Base-by-base conservation (phyloP, 1,140 invertebrate genomes). In the Venustaconcha ellipsiformis region DNA sequence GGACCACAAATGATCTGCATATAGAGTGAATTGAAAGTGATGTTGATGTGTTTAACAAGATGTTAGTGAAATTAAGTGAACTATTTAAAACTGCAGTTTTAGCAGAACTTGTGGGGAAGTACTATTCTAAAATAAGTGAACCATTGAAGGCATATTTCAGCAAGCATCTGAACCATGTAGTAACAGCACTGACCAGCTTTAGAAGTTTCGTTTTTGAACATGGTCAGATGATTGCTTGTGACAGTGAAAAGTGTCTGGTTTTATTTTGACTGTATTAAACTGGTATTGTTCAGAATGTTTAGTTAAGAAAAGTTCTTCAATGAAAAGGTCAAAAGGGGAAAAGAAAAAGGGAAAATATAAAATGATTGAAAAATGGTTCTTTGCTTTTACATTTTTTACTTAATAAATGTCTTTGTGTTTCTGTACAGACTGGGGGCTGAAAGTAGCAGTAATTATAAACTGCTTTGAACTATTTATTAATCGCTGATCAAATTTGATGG, bases 221-320 rank as follows among this genome's bases (percentile, higher is more conserved):
- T 67, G 72, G 65, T 12, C 13, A 66, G 11, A 74, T 67, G 72
- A 74, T 74, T 0, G 57, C 15, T 14, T 74, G 65, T 59, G 72
- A 67, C 57, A 67, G 62, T 59, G 15, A 57, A 23, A 56, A 66
- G 17, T 58, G 63, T 67, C n/a, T 74, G 72, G 72, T 74, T 74
- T 30, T 64, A 74, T n/a, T 74, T 67, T 48, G 30, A 48, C 26
- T 74, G 72, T 74, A 65, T 74, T 26, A 67, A 67, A 14, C 30
- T 74, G 72, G 72, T 18, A 64, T 26, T 74, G 72, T 67, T 65
- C 65, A 1, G 72, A 74, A 15, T 74, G 72, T 37, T 30, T 20
- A 17, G 68, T 30, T 30, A 30, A 30, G 26, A 30, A 30, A 30
- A 30, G 26, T 30, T 30, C 26, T 30, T 30, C 26, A 30, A 30